Conservation (phyloP, 2,888 invertebrate genomes). For the Pseudococcus jackbeardsleyi region DNA sequence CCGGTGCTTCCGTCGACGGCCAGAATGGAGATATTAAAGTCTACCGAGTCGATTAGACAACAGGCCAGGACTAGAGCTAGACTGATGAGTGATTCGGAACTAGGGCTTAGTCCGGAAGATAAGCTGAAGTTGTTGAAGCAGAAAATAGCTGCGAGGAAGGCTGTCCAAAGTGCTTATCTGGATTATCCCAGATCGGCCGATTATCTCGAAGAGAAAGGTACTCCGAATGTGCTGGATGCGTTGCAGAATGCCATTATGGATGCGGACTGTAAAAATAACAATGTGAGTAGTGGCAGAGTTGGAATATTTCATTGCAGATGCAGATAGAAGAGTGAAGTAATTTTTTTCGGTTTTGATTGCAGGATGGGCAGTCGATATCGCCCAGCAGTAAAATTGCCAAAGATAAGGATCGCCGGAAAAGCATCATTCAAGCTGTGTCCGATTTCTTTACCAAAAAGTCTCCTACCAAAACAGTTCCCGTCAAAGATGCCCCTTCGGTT, state of each 20-base stretch:
- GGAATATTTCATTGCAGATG: not conserved
- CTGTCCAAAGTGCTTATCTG: conserved; percentile 65
- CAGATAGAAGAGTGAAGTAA: not conserved
- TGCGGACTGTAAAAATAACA: conserved; percentile 24
- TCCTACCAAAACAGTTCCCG: conserved; percentile 66
- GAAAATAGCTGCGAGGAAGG: conserved; percentile 69
- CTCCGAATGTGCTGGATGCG: conserved; percentile 49
- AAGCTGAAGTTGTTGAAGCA: conserved; percentile 74
- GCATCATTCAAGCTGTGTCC: conserved; percentile 86
- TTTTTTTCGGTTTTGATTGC: not conserved
- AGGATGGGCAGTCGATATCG: conserved; percentile 49
- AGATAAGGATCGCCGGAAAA: conserved; percentile 81
- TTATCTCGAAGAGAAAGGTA: conserved; percentile 18
- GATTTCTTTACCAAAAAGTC: conserved; percentile 84
- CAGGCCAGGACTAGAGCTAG: conserved; percentile 78
- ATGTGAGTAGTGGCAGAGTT: not conserved
- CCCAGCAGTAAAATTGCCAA: conserved; percentile 62
- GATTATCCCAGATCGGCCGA: conserved; percentile 43
- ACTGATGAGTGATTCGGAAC: conserved; percentile 80
- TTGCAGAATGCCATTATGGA: conserved; percentile 50
- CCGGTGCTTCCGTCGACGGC: conserved; percentile 53
- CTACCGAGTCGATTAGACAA: conserved; percentile 73
- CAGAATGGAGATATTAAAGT: conserved; percentile 70
- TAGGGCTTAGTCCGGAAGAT: conserved; percentile 80
- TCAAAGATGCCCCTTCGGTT: not conserved